A percentile compares a stretch with the other conserved stretches of the same genome.
phyloP scores from a whole-genome alignment of 2,888 invertebrate genomes.

The Coremacera marginata region DNA sequence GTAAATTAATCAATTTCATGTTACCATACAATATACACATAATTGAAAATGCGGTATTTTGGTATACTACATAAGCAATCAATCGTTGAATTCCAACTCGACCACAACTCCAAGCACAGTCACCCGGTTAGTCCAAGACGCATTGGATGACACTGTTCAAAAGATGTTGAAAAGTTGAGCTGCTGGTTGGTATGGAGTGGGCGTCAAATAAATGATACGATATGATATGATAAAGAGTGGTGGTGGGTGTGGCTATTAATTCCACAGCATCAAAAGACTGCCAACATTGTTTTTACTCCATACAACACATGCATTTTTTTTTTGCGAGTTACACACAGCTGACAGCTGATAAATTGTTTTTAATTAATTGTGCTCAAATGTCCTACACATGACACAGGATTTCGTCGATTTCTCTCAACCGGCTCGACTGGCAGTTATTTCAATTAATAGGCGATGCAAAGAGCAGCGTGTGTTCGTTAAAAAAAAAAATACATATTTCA shows the following conservation, averaged over 20 bases:
- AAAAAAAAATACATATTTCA: neutral
- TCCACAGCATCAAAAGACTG: neutral
- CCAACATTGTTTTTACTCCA: neutral
- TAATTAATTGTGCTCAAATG: constrained; percentile 5
- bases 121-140: neutral
- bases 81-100: constrained; percentile 44
- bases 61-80: constrained; percentile 44
- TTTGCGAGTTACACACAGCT: neutral
- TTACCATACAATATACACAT: no score
- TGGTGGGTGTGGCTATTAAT: constrained; percentile 1
- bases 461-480: no score
- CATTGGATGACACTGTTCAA: neutral
- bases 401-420: no score
- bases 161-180: neutral
- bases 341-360: constrained; percentile 9
- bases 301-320: neutral
- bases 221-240: neutral
- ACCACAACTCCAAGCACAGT: neutral
- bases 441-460: no score
- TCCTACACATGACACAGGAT: neutral
- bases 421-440: no score
- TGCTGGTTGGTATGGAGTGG: neutral
- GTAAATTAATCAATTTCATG: constrained; percentile 1
- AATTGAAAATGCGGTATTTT: constrained; percentile 41
- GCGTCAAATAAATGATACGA: no score